Evolutionary conservation across 2,113 vertebrate genomes (phyloP), one percentile per base, ranked within the genome.

Genomic region (Ceratotherium simum): DNA sequence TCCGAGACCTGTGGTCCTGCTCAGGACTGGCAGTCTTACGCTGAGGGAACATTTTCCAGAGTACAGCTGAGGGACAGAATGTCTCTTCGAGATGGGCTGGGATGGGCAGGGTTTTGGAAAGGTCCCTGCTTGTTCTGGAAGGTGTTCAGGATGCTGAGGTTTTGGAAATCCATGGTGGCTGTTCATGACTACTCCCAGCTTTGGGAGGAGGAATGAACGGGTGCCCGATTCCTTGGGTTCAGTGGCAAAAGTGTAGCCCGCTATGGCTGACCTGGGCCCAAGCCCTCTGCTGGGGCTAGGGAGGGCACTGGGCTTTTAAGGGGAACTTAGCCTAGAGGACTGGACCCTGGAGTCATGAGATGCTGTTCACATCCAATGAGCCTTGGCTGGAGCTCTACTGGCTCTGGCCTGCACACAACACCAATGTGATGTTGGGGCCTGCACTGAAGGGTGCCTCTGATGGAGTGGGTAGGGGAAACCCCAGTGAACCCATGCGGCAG

Each of bases 31-130:
- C 79, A 90, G 90, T 96, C 88, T 95, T 33, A 62, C 96, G 92
- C 1, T 27, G 6, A 79, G 94, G 93, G 92, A 92, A 97, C 58
- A 64, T 87, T 96, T 98, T 96, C 93, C 97, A 94, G 95, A 96
- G 98, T 92, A 84, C 88, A 84, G 85, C 76, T 6, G 56, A 65
- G 75, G 97, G 98, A 98, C 92, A 80, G 73, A 96, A 95, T 7
- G 78, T 97, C 81, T 36, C 2, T 39, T 42, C 14, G 36, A 88
- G 81, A 46, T 73, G 97, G 93, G 54, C 31, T 81, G 36, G 89
- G 36, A 1, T 76, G 78, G 93, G 83, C 3, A 20, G 95, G 17
- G 36, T 31, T 75, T 89, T 87, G 94, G 97, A 88, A 94, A 95
- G 21, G 16, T 39, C 0, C 9, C 90, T 97, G 65, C 95, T 94